Evolutionary conservation across 2,113 vertebrate genomes (phyloP).

Genomic region (Tamias sibiricus): DNA sequence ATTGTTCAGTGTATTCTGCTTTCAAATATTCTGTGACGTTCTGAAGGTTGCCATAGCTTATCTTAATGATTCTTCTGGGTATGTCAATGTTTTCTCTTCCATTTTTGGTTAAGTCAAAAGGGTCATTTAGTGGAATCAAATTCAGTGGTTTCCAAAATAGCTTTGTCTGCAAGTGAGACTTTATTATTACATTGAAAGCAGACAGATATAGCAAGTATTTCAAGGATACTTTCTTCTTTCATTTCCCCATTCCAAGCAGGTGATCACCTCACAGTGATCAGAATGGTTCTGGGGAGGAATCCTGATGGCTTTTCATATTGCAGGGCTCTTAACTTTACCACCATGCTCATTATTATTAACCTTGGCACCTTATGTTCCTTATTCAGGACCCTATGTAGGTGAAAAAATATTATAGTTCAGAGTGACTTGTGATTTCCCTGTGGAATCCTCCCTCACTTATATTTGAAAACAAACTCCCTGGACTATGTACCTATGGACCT

Average conservation of each 20-base stretch:
- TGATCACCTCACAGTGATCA: background rate
- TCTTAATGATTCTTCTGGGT: background rate
- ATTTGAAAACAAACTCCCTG: background rate
- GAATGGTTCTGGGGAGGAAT: background rate
- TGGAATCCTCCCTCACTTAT: background rate
- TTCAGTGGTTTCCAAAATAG: background rate
- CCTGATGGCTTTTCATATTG: background rate
- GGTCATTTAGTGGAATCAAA: background rate
- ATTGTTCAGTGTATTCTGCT: background rate
- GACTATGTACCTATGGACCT: background rate
- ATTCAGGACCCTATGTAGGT: background rate
- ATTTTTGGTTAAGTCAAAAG: background rate
- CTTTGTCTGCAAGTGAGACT: background rate
- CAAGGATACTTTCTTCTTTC: background rate
- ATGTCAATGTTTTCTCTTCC: background rate
- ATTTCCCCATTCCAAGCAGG: background rate
- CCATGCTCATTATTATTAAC: background rate
- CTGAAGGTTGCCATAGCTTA: background rate
- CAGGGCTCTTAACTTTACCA: background rate
- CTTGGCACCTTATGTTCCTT: background rate
- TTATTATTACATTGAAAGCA: background rate
- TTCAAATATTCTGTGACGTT: background rate
- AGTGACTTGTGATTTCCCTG: background rate
- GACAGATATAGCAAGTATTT: background rate
- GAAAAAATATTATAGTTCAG: background rate